Base-by-base conservation (phyloP, 2,888 invertebrate species). In the Megastigmus dorsalis region DNA sequence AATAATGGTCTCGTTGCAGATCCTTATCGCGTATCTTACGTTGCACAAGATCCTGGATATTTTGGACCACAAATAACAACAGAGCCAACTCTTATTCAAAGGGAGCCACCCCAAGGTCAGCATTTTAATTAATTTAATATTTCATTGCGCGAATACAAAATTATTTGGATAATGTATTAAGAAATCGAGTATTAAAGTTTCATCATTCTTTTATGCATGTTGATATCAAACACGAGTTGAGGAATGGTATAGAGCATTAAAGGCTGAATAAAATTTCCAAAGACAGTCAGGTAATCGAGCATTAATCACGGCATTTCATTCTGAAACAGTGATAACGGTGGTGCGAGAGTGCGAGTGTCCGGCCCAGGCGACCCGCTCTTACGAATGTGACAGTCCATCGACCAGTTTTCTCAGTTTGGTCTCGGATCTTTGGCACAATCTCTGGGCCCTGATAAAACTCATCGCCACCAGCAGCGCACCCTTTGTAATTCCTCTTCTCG, bases 391-490 rank as follows among this genome's bases (percentile, higher is more conserved):
- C 0, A 72, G 28, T 20, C 69, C 70, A 6, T 43, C 74, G 3
- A 59, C 68, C 15, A 63, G 59, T 6, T 78, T 81, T 2, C n/a
- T 78, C 6, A 45, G 54, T 7, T 38, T 79, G 1, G n/a, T 79
- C 6, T 36, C 62, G 0, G 45, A 63, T 3, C 72, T 82, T 0
- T 80, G 79, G 0, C 48, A 75, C 0, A 80, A 75, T 33, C 45
- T 80, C 28, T 79, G 80, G 80, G 76, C 75, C 10, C 45, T 82
- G 3, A 23, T 80, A 7, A 76, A 78, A 26, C 71, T 82, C 1
- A 50, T 78, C 10, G 50, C 78, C 10, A 72, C 78, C 10, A 78
- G 71, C 62, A 75, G 70, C 33, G 15, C 79, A 1, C 79, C 80
- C 6, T 67, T 82, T 2, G 41, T 81, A 10, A 62, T 82, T 7